Base-by-base conservation (phyloP, 1,140 invertebrate species). In the Melipona quadrifasciata region DNA sequence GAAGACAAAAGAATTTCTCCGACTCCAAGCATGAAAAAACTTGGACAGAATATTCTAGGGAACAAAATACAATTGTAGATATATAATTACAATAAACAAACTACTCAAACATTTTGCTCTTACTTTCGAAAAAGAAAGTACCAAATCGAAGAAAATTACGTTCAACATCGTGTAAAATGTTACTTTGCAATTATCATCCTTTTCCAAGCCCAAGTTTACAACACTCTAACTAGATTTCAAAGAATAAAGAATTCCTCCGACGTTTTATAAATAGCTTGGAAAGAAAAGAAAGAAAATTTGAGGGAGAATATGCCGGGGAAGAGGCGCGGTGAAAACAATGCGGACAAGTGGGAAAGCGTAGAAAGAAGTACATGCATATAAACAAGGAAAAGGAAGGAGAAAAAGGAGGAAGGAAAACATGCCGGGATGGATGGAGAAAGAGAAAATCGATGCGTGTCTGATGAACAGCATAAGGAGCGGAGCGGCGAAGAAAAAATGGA, bases 401-500 rank as follows among this genome's bases (percentile, higher is more conserved):
- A 4, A 47, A 31, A 8, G 51, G 70, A 53, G 1, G 55, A 27
- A 39, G 57, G 19, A 55, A 61, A 2, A 24, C 19, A 55, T 57
- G 39, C 10, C 10, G 34, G 3, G 39, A 3, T 24, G 64, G 21
- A 31, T 10, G 21, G 8, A 70, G 64, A 70, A 39, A 51, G 31
- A 65, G 6, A 55, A 64, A n/a, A 53, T 57, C 10, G 57, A 81
- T 5, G 51, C 0, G 31, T 6, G 31, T 65, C 82, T 71, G 73
- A 80, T 76, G 86, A 88, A 65, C 31, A 27, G 34, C 1, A 4
- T 27, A 61, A 65, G 65, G 19, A 55, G 76, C 58, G 73, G 51
- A 86, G 64, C 64, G 64, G 58, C 27, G 61, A 86, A 53, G 81
- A 80, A 76, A 86, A 57, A 57, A 57, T 12, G 80, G 74, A 84